phyloP scores from a whole-genome alignment of 2,888 invertebrate genomes.

The Epicampocera succincta region DNA sequence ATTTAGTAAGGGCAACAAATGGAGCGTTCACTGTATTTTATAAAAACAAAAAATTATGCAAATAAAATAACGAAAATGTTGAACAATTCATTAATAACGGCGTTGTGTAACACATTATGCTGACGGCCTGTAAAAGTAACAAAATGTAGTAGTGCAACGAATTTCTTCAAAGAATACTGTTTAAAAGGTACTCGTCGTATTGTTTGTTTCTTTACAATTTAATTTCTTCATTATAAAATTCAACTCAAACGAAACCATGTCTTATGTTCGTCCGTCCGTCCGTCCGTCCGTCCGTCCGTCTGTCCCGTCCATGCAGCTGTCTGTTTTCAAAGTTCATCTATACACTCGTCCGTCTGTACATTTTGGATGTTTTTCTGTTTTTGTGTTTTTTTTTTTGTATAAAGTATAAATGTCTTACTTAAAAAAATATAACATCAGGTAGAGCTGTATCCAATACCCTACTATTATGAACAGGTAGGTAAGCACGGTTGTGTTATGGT shows the following conservation, averaged over 20 bases:
- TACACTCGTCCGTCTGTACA: slow-evolving; percentile 16
- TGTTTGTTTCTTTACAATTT: slow-evolving; percentile 49
- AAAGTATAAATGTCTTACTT: slow-evolving; percentile 62
- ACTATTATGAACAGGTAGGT: slow-evolving; percentile 56
- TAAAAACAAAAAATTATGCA: too few relatives aligned
- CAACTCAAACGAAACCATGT: slow-evolving; percentile 39
- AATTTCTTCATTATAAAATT: slow-evolving; percentile 63
- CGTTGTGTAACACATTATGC: background rate
- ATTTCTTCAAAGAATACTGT: slow-evolving; percentile 22
- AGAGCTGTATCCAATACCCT: slow-evolving; percentile 44
- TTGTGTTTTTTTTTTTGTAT: background rate
- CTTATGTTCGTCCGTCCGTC: slow-evolving; percentile 1
- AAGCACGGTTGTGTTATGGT: slow-evolving; percentile 16
- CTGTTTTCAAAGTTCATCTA: slow-evolving; percentile 26
- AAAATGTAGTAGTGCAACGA: background rate
- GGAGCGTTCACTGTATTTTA: too few relatives aligned
- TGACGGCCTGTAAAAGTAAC: background rate
- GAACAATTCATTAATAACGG: too few relatives aligned
- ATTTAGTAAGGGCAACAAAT: too few relatives aligned
- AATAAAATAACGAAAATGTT: too few relatives aligned
- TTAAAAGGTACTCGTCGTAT: background rate
- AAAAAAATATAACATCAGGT: slow-evolving; percentile 52
- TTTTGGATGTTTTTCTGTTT: slow-evolving; percentile 12
- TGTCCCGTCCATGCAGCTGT: slow-evolving; percentile 39
- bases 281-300: slow-evolving; percentile 16